phyloP scores from a whole-genome alignment of 1,140 invertebrate species.

The Drosophila parvula region DNA sequence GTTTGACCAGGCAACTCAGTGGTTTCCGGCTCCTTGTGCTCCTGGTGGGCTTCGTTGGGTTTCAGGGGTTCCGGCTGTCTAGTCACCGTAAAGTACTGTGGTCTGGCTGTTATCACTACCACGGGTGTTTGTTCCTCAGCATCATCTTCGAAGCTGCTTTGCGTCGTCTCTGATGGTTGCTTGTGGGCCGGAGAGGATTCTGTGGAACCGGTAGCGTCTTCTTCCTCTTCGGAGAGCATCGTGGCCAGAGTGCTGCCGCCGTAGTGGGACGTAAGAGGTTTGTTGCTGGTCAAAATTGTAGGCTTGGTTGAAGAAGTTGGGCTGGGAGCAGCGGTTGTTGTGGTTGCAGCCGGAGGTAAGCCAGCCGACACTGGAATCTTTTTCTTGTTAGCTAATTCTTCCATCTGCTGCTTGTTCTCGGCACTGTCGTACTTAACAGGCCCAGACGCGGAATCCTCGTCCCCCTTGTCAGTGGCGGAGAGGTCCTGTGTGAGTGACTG shows the following conservation, averaged over 20 bases:
- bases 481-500: constrained; percentile 66
- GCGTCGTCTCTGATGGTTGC: constrained; percentile 41
- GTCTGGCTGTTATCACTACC: constrained; percentile 70
- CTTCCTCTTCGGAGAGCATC: constrained; percentile 65
- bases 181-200: constrained; percentile 14
- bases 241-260: constrained; percentile 71
- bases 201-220: constrained; percentile 35
- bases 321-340: background rate
- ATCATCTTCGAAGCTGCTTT: constrained; percentile 55
- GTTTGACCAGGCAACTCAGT: constrained; percentile 63
- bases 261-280: constrained; percentile 53
- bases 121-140: constrained; percentile 55
- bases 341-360: background rate
- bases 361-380: constrained; percentile 23
- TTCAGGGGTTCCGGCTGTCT: constrained; percentile 18
- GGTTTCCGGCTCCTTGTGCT: constrained; percentile 55
- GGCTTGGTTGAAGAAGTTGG: constrained; percentile 29
- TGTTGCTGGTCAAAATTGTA: constrained; percentile 30
- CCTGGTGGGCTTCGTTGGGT: constrained; percentile 20
- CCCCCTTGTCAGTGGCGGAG: constrained; percentile 39
- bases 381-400: constrained; percentile 54
- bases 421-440: constrained; percentile 64
- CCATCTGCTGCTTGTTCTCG: constrained; percentile 47
- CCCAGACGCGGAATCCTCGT: constrained; percentile 8
- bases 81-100: constrained; percentile 64